Base-by-base conservation (phyloP, 1,140 invertebrate genomes). In the Frieseomelitta varia region DNA sequence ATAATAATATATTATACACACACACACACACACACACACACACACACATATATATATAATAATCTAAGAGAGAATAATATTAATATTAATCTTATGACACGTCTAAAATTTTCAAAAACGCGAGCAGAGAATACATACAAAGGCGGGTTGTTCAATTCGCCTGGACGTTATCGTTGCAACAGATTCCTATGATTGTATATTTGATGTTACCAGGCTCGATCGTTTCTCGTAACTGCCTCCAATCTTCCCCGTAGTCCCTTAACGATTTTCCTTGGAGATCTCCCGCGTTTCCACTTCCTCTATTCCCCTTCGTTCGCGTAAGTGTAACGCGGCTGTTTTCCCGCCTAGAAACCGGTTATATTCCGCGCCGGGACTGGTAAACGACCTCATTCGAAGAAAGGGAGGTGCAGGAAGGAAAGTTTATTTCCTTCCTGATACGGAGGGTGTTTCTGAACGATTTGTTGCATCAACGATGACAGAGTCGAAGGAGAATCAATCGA, bases 131-230 rank as follows among this genome's bases (percentile, higher is more conserved):
- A 55, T 56, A 80, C 65, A 47, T 47, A 14, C 8, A 65, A n/a
- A 34, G 12, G 47, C 19, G 14, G n/a, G 21, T 56, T 39, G 67
- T 69, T 85, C 56, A 51, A 61, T 85, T 80, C 68, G 24, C 72
- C 10, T 24, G 34, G 75, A 39, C 30, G 79, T 86, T 88, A 83
- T 89, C 87, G 58, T 65, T 61, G 51, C 63, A 30, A 79, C 72
- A 81, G 85, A 86, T 83, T 84, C 65, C 30, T 77, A 81, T 53
- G 69, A 89, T 87, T 77, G 79, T 89, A 73, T 87, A 82, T 83
- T 79, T 71, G 67, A 65, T 83, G 75, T 74, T 89, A 81, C 24
- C 30, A 30, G 67, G 47, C 34, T 69, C 34, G 58, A 84, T 83
- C 84, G 72, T 86, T 56, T 19, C 27, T 39, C 72, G 63, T 87